phyloP scores from a whole-genome alignment of 2,888 invertebrate species.

The Conops quadrifasciatus region DNA sequence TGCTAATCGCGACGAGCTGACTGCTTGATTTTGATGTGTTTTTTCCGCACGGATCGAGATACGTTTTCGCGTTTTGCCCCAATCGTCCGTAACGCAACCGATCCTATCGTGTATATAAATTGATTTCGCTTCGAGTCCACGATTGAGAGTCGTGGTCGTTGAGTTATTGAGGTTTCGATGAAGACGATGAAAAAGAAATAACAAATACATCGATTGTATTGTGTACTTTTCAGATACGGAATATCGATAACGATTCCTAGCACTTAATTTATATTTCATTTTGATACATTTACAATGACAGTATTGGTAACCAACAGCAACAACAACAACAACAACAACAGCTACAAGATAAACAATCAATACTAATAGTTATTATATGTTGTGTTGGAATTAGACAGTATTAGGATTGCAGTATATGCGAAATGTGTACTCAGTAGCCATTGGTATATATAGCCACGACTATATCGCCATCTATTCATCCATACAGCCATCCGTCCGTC shows the following conservation, averaged over 20 bases:
- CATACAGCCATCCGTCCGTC: background rate
- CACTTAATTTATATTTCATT: conserved; percentile 15
- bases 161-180: conserved; percentile 39
- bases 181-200: conserved; percentile 29
- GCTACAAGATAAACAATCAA: conserved; percentile 18
- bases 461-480: background rate
- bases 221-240: conserved; percentile 49
- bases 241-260: conserved; percentile 36
- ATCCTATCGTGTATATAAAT: conserved; percentile 39
- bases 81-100: conserved; percentile 8
- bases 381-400: too few species aligned
- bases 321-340: conserved; percentile 29
- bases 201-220: conserved; percentile 32
- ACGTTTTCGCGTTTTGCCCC: too few species aligned
- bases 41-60: too few species aligned
- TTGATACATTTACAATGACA: too few species aligned
- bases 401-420: too few species aligned
- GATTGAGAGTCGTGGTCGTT: conserved; percentile 10
- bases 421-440: too few species aligned
- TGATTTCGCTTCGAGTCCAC: conserved; percentile 20
- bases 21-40: too few species aligned
- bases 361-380: conserved; percentile 6
- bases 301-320: conserved; percentile 10
- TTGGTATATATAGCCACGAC: background rate
- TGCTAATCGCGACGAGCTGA: too few species aligned